These are phyloP conservation scores for Aspiorhynchus laticeps DNA, from an alignment of 2,113 vertebrate species.

Conservation along the genomic window DNA sequence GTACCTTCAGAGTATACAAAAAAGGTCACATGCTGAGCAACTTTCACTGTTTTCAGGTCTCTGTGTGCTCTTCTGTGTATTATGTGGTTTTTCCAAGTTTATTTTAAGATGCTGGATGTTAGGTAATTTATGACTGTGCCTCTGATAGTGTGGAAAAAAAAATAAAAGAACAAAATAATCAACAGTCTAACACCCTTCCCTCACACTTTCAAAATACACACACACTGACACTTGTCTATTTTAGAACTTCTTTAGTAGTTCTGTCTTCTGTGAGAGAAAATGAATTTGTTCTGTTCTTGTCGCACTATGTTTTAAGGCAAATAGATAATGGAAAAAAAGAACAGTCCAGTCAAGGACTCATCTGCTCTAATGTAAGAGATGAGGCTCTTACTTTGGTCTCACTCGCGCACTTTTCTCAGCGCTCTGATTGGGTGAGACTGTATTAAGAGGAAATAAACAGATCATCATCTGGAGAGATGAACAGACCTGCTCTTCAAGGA, in stretches of 20 bases:
- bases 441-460: neutral
- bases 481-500: neutral
- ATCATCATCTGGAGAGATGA: neutral
- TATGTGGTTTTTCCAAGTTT: conserved; percentile 7
- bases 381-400: neutral
- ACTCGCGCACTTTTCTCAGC: neutral
- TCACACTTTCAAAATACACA: conserved; percentile 54
- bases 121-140: conserved; percentile 20
- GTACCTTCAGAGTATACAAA: neutral
- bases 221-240: conserved; percentile 5
- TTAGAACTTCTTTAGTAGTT: conserved; percentile 2
- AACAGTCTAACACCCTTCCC: conserved; percentile 28
- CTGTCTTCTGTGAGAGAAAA: conserved; percentile 2
- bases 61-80: neutral
- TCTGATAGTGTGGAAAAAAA: neutral
- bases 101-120: conserved; percentile 35
- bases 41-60: neutral
- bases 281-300: neutral
- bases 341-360: conserved; percentile 2
- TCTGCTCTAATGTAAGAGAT: conserved; percentile 21
- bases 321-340: neutral
- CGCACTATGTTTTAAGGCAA: neutral
- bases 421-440: neutral
- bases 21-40: neutral
- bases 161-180: conserved; percentile 11